Percentiles rank a stretch among this genome's conserved stretches.
Evolutionary conservation across 2,797 vertebrate species (phyloP).

Genomic region (Chlorospingus semifuscus): DNA sequence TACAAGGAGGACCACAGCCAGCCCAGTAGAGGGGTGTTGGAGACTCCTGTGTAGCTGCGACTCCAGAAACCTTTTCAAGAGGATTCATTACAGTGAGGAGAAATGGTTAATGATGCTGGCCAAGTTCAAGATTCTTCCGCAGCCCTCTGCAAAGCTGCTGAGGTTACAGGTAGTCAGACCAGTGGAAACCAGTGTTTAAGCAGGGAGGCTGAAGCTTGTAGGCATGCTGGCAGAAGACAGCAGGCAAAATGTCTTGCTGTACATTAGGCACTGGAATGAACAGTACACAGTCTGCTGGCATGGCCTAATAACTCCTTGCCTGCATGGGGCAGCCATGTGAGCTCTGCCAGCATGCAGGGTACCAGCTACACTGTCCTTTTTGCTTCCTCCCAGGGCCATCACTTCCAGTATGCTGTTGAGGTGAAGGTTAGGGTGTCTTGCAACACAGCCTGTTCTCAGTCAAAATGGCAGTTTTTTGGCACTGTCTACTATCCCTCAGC

Average conservation of each 20-base stretch:
- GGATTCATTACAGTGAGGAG: background rate
- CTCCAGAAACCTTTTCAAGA: background rate
- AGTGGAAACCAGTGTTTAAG: background rate
- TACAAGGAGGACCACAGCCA: background rate
- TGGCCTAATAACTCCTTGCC: background rate
- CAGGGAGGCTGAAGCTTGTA: background rate
- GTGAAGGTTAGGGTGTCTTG: background rate
- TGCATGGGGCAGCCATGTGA: background rate
- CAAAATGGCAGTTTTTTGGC: background rate
- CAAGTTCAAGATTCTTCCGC: background rate
- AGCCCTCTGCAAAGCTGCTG: background rate
- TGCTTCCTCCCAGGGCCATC: background rate
- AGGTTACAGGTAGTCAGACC: background rate
- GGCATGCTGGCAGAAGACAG: background rate
- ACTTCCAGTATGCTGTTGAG: background rate
- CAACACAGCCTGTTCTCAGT: background rate
- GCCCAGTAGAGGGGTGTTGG: background rate
- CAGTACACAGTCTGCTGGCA: background rate
- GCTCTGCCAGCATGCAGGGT: fast-evolving
- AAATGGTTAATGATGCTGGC: background rate
- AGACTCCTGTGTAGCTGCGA: background rate
- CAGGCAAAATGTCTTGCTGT: background rate
- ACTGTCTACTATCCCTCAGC: background rate
- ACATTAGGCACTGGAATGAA: background rate
- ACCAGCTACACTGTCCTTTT: fast-evolving